Conservation (phyloP, 2,888 invertebrate genomes). For the Drosophila rubida region DNA sequence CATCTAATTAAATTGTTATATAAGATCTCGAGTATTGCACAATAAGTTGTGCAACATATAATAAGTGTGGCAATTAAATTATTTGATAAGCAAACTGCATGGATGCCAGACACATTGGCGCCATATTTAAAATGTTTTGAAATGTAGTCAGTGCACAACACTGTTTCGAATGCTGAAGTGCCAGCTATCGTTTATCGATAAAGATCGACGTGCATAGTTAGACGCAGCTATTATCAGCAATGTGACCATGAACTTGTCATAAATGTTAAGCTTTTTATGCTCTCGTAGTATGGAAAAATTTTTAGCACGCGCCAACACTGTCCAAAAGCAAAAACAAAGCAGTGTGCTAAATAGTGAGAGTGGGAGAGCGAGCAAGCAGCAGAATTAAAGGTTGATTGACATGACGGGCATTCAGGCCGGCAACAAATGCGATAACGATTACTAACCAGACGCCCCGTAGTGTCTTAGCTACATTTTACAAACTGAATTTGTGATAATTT, state of each 20-base stretch:
- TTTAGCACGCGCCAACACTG: constrained; percentile 18
- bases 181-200: constrained; percentile 64
- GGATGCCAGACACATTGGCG: constrained; percentile 34
- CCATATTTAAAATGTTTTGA: constrained; percentile 43
- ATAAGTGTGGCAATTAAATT: constrained; percentile 4
- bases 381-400: constrained; percentile 36
- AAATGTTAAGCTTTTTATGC: constrained; percentile 10
- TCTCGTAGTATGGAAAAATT: constrained; percentile 44
- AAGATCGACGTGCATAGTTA: constrained; percentile 23
- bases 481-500: constrained; percentile 8
- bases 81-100: constrained; percentile 12
- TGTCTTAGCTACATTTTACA: constrained; percentile 22
- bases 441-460: constrained; percentile 29
- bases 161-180: constrained; percentile 22
- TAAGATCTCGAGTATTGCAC: constrained; percentile 12
- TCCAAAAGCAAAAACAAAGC: constrained; percentile 18
- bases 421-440: constrained; percentile 67
- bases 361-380: constrained; percentile 1
- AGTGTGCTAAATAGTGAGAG: constrained; percentile 22
- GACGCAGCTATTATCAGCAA: constrained; percentile 8
- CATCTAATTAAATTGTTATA: constrained; percentile 14
- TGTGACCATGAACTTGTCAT: constrained; percentile 64
- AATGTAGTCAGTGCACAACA: constrained; percentile 27
- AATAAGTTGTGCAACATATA: constrained; percentile 22
- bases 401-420: constrained; percentile 24